These are phyloP conservation scores for Neotoma lepida DNA, from an alignment of 2,113 vertebrate genomes.

Conservation along the genomic window DNA sequence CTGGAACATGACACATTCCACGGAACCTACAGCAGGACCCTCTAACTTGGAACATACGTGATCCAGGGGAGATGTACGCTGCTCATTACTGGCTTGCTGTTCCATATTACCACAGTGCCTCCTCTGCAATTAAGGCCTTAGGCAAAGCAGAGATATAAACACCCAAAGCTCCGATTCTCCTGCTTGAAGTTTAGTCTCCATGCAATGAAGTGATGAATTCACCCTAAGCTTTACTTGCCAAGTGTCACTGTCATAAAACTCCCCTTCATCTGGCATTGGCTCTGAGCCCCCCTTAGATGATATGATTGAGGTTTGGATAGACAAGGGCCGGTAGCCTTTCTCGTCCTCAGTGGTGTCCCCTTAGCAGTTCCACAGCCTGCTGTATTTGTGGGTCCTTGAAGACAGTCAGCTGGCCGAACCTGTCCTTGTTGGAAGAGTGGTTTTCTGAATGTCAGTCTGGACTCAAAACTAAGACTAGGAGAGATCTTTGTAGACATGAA, in stretches of 20 bases:
- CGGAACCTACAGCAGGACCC: not conserved
- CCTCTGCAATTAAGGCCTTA: not conserved
- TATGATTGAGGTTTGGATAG: not conserved
- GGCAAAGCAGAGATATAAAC: not conserved
- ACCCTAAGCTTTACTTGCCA: not conserved
- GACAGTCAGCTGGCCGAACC: not conserved
- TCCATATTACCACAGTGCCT: not conserved
- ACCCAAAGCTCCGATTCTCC: constrained; percentile 12
- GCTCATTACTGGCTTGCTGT: not conserved
- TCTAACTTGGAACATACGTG: not conserved
- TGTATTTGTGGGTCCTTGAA: not conserved
- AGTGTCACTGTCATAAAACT: constrained; percentile 24
- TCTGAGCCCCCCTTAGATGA: not conserved
- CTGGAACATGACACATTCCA: not conserved
- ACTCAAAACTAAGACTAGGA: not conserved
- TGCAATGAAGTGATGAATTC: not conserved
- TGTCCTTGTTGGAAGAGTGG: not conserved
- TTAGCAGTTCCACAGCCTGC: not conserved
- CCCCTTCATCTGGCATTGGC: constrained; percentile 54
- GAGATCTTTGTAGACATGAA: not conserved
- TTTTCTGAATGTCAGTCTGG: not conserved
- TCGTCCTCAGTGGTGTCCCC: not conserved
- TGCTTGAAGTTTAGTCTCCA: constrained; percentile 33
- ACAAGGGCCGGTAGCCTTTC: not conserved
- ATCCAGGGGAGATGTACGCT: not conserved